Percentiles rank a stretch among this genome's conserved stretches.
phyloP scores from a whole-genome alignment of 1,140 invertebrate species.

The Trichonephila clavipes region DNA sequence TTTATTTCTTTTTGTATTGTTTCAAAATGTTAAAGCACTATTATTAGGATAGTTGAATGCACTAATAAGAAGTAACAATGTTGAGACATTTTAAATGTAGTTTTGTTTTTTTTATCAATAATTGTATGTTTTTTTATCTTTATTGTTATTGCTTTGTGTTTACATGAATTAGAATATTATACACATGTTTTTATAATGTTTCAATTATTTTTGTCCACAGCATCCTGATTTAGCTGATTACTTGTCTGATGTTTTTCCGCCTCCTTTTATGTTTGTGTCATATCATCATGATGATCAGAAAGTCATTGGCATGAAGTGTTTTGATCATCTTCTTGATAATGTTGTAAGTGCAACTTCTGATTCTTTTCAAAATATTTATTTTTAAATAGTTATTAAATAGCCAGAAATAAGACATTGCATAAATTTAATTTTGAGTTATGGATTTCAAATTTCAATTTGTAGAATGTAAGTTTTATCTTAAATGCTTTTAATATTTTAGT shows the following conservation, averaged over 20 bases:
- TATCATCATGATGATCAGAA: conserved; percentile 33
- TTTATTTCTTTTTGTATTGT: too few relatives aligned
- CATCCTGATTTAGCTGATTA: conserved; percentile 62
- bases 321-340: conserved; percentile 65
- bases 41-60: too few relatives aligned
- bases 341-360: conserved; percentile 39
- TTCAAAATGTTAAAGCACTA: too few relatives aligned
- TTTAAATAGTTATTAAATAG: not conserved
- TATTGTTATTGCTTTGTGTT: too few relatives aligned
- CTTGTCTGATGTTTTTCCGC: conserved; percentile 50
- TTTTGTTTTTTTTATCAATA: too few relatives aligned
- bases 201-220: conserved; percentile 22
- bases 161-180: too few relatives aligned
- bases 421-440: too few relatives aligned
- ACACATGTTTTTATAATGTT: not conserved
- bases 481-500: not conserved
- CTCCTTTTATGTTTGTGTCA: conserved; percentile 56
- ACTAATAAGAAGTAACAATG: too few relatives aligned
- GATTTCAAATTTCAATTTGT: too few relatives aligned
- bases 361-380: not conserved
- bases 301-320: conserved; percentile 47
- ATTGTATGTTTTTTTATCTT: too few relatives aligned
- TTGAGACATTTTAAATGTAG: too few relatives aligned
- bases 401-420: not conserved
- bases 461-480: too few relatives aligned